Evolutionary conservation across 2,888 invertebrate genomes (phyloP).

Genomic region (Philhelius pedissequus): DNA sequence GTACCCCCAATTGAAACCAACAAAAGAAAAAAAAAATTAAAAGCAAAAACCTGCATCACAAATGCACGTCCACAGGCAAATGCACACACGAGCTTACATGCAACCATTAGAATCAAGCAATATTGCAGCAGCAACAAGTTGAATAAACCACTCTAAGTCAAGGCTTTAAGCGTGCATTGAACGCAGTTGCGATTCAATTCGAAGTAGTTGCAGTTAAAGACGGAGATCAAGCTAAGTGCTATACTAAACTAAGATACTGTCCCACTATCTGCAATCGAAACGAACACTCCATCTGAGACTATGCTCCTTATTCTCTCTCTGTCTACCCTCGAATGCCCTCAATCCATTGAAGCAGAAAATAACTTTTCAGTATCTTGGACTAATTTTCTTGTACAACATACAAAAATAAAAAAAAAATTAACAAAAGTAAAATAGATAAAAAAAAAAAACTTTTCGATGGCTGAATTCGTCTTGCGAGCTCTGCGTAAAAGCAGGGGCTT

Average conservation of each 20-base stretch:
- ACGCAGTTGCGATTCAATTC: slow-evolving; percentile 26
- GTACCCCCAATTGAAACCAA: slow-evolving; percentile 27
- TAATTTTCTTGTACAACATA: slow-evolving; percentile 29
- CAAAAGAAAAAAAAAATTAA: not conserved
- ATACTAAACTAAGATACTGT: not conserved
- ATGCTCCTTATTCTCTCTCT: not conserved
- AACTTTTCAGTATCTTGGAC: slow-evolving; percentile 31
- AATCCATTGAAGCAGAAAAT: slow-evolving; percentile 42
- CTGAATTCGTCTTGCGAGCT: slow-evolving; percentile 12
- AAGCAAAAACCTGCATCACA: slow-evolving; percentile 8
- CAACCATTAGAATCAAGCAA: slow-evolving; percentile 52
- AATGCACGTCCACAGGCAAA: no score
- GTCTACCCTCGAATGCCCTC: not conserved
- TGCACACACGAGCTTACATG: slow-evolving; percentile 29
- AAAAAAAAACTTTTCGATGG: slow-evolving; percentile 38
- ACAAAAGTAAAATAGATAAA: not conserved
- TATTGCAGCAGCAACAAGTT: slow-evolving; percentile 55
- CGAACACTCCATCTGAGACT: slow-evolving; percentile 1
- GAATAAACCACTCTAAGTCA: slow-evolving; percentile 66
- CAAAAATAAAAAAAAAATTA: not conserved
- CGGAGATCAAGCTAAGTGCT: not conserved
- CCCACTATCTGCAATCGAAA: not conserved
- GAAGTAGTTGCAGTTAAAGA: not conserved
- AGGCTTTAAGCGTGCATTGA: slow-evolving; percentile 64
- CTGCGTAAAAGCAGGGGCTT: not conserved